A percentile compares a stretch with the other conserved stretches of the same genome.
Evolutionary conservation across 2,113 vertebrate genomes (phyloP).

Genomic region (Hippocampus abdominalis): DNA sequence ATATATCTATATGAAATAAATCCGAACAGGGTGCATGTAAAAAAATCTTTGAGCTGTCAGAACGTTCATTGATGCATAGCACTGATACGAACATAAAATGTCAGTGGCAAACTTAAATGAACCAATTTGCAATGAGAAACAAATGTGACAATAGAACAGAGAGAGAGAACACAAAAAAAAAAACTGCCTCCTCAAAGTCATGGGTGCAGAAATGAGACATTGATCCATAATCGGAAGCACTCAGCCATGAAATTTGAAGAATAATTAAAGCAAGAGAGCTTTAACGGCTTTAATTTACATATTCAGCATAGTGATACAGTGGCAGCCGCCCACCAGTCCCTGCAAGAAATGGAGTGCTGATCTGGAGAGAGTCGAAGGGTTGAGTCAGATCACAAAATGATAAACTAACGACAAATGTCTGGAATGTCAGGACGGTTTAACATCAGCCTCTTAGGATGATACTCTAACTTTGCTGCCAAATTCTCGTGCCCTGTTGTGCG

Average conservation of each 20-base stretch:
- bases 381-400: conserved; percentile 30
- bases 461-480: background rate
- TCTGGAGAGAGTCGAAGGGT: conserved; percentile 22
- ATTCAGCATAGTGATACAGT: conserved; percentile 50
- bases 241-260: conserved; percentile 72
- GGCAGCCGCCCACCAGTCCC: conserved; percentile 29
- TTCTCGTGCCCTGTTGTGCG: too few relatives aligned
- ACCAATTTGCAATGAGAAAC: conserved; percentile 36
- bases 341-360: conserved; percentile 33
- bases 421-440: conserved; percentile 12
- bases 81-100: conserved; percentile 19
- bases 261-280: conserved; percentile 74
- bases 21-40: conserved; percentile 10
- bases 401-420: conserved; percentile 26
- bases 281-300: conserved; percentile 67
- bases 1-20: conserved; percentile 3
- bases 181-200: conserved; percentile 36
- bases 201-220: conserved; percentile 69
- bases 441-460: conserved; percentile 5
- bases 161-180: conserved; percentile 27
- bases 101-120: conserved; percentile 44
- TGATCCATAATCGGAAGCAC: conserved; percentile 75
- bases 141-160: background rate
- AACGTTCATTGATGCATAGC: conserved; percentile 53
- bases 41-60: conserved; percentile 24